Evolutionary conservation across 2,797 vertebrate genomes (phyloP).

Genomic region (Malurus leucopterus): DNA sequence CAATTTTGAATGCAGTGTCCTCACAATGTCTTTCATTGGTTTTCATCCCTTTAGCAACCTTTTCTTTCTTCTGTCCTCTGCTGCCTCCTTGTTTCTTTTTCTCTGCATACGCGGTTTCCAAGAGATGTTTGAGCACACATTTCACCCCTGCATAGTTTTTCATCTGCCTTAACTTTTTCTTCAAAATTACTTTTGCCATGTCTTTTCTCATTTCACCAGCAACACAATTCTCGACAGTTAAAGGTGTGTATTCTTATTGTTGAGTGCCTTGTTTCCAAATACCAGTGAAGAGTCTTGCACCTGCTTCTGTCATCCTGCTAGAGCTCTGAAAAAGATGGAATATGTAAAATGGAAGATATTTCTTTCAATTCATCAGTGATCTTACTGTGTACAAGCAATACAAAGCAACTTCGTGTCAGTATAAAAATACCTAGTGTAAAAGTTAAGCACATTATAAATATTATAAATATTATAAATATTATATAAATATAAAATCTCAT

Average conservation of each 20-base stretch:
- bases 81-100: background rate
- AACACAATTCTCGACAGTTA: background rate
- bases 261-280: background rate
- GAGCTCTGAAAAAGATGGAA: background rate
- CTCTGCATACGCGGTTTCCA: background rate
- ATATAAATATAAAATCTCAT: background rate
- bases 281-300: background rate
- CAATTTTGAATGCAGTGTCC: background rate
- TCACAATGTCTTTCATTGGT: background rate
- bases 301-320: background rate
- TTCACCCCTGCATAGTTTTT: background rate
- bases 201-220: background rate
- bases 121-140: background rate
- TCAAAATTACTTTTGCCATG: background rate
- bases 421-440: background rate
- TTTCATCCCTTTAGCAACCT: background rate
- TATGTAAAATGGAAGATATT: background rate
- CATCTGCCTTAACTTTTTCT: background rate
- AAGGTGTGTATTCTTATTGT: rapidly evolving
- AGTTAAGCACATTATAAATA: background rate
- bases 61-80: background rate
- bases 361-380: background rate
- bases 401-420: background rate
- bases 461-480: too few relatives aligned
- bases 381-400: background rate